Base-by-base conservation (phyloP, 2,797 vertebrate genomes). In the Galaxias olidus region DNA sequence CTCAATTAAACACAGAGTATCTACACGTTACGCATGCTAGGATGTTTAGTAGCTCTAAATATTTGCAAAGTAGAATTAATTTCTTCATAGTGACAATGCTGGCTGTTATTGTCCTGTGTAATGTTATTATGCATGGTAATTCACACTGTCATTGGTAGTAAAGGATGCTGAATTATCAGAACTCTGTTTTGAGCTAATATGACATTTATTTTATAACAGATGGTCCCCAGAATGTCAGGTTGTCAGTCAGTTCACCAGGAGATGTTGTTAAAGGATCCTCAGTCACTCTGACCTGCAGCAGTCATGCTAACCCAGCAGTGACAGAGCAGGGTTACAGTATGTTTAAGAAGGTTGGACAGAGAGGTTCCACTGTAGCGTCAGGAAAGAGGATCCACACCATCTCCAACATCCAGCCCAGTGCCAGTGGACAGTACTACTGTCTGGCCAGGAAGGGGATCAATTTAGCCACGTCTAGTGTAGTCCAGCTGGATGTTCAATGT, bases 351-450 rank as follows among this genome's bases (percentile, higher is more conserved):
- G 3, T n/a, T n/a, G n/a, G n/a, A n/a, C n/a, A n/a, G n/a, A n/a
- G n/a, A n/a, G n/a, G n/a, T n/a, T n/a, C n/a, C n/a, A n/a, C n/a
- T n/a, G n/a, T n/a, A n/a, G n/a, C n/a, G n/a, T n/a, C n/a, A n/a
- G 82, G 82, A 61, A 51, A 49, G 61, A 76, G 0, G n/a, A n/a
- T n/a, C 1, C 56, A 72, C 64, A 73, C 6, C 53, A 77, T 88
- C 66, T 51, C 57, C 41, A 57, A 74, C 30, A n/a, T 86, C 51
- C 76, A 76, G 67, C 70, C 70, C 58, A n/a, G 59, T 15, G 54
- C 84, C 71, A 82, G 72, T 8, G 87, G 87, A 15, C 62, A 50
- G 17, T 90, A 88, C 72, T 50, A 59, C 74, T 90, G 88, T 59
- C 65, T 61, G 51, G 84, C 82, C 50, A 12, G 47, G 56, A 90